A percentile compares a stretch with the other conserved stretches of the same genome.
Evolutionary conservation across 1,140 invertebrate genomes (phyloP).

Genomic region (Anoplolepis gracilipes): DNA sequence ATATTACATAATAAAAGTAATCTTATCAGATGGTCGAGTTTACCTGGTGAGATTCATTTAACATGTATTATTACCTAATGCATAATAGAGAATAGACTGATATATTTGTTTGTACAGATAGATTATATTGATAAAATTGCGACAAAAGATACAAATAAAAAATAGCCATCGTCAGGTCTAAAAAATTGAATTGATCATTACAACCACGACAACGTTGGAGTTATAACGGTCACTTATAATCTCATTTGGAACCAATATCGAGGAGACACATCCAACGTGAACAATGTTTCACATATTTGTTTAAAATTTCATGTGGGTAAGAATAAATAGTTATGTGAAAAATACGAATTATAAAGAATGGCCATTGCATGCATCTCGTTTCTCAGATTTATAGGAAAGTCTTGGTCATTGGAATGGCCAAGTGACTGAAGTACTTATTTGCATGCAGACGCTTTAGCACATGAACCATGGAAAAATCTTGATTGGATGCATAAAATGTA

Average conservation of each 20-base stretch:
- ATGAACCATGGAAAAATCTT: slow-evolving; percentile 85
- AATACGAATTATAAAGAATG: background rate
- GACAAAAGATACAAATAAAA: slow-evolving; percentile 73
- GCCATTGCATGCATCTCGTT: background rate
- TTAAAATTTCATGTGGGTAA: slow-evolving; percentile 84
- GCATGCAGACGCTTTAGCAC: slow-evolving; percentile 86
- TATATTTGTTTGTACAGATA: slow-evolving; percentile 67
- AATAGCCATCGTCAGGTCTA: slow-evolving; percentile 87
- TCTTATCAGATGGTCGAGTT: slow-evolving; percentile 83
- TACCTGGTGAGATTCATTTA: slow-evolving; percentile 82
- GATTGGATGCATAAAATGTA: slow-evolving; percentile 82
- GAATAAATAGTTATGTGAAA: background rate
- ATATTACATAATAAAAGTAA: slow-evolving; percentile 82
- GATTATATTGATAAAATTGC: slow-evolving; percentile 84
- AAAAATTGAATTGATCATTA: slow-evolving; percentile 86
- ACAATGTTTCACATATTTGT: slow-evolving; percentile 83
- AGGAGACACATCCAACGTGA: slow-evolving; percentile 70
- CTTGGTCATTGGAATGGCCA: slow-evolving; percentile 84
- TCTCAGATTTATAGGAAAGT: slow-evolving; percentile 87
- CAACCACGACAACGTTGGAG: slow-evolving; percentile 86
- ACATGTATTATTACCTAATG: background rate
- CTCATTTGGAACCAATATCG: slow-evolving; percentile 83
- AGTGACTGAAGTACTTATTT: slow-evolving; percentile 85
- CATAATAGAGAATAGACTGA: background rate
- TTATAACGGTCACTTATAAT: slow-evolving; percentile 88